phyloP scores from a whole-genome alignment of 1,140 invertebrate genomes.

The Drosophila suzukii region DNA sequence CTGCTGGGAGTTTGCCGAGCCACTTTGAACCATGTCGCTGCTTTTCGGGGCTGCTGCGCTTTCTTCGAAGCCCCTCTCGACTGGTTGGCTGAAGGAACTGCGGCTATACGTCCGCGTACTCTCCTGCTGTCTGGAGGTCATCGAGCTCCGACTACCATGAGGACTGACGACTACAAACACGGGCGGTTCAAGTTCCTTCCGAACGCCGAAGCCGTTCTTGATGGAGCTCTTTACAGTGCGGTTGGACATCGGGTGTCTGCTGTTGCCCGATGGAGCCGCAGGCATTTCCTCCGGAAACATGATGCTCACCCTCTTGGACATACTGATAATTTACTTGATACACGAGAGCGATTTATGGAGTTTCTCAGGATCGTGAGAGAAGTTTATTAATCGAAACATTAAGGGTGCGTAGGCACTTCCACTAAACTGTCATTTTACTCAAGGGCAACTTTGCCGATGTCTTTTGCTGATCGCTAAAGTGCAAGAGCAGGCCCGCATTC shows the following conservation, averaged over 20 bases:
- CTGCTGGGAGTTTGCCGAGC: neutral
- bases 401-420: neutral
- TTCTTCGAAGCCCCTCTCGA: neutral
- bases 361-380: neutral
- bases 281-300: constrained; percentile 33
- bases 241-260: neutral
- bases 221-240: neutral
- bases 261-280: no score
- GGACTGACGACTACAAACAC: constrained; percentile 21
- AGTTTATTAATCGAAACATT: constrained; percentile 1
- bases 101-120: neutral
- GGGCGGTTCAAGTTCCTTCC: neutral
- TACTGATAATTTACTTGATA: constrained; percentile 33
- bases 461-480: neutral
- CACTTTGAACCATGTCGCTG: neutral
- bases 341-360: neutral
- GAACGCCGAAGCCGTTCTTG: neutral
- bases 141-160: neutral
- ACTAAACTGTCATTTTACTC: constrained; percentile 1
- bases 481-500: constrained; percentile 26
- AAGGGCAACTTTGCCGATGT: neutral
- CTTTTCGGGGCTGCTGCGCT: no score
- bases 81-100: neutral
- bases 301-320: constrained; percentile 64
- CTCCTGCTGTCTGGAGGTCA: neutral